phyloP scores from a whole-genome alignment of 2,888 invertebrate species.

The Caenorhabditis becei region DNA sequence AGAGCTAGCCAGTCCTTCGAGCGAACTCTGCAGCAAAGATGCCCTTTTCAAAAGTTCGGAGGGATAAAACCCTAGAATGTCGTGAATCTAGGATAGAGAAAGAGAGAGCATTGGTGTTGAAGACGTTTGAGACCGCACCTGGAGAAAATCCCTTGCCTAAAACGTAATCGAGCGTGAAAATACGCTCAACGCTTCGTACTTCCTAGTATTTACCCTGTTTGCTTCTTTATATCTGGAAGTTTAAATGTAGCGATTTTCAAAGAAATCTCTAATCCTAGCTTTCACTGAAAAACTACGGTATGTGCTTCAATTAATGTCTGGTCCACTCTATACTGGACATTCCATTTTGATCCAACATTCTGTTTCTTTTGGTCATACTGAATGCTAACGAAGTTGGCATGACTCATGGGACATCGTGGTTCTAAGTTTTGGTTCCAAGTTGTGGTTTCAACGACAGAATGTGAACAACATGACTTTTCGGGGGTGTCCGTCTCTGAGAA shows the following conservation, averaged over 20 bases:
- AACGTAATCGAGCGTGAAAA: conserved; percentile 45
- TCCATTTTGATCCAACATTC: conserved; percentile 14
- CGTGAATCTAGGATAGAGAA: too few species aligned
- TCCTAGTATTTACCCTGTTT: conserved; percentile 39
- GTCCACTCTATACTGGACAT: neutral
- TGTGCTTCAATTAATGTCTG: conserved; percentile 30
- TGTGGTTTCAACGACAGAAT: neutral
- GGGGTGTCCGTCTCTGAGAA: too few species aligned
- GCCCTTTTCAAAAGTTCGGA: too few species aligned
- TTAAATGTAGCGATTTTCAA: neutral
- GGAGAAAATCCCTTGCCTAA: conserved; percentile 19
- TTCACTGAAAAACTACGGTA: conserved; percentile 9
- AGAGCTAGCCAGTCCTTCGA: neutral
- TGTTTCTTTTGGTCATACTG: conserved; percentile 24
- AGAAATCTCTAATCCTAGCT: neutral
- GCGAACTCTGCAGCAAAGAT: neutral
- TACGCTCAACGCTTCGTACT: conserved; percentile 31
- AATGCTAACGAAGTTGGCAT: conserved; percentile 54
- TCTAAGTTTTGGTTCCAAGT: conserved; percentile 5
- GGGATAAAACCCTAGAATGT: too few species aligned
- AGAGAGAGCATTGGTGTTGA: neutral
- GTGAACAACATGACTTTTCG: neutral
- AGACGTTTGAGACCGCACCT: conserved; percentile 26
- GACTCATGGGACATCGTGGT: conserved; percentile 34
- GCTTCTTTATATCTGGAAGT: conserved; percentile 16